Evolutionary conservation across 2,888 invertebrate genomes (phyloP), one percentile per base, ranked within the genome.

Genomic region (Neria commutata): DNA sequence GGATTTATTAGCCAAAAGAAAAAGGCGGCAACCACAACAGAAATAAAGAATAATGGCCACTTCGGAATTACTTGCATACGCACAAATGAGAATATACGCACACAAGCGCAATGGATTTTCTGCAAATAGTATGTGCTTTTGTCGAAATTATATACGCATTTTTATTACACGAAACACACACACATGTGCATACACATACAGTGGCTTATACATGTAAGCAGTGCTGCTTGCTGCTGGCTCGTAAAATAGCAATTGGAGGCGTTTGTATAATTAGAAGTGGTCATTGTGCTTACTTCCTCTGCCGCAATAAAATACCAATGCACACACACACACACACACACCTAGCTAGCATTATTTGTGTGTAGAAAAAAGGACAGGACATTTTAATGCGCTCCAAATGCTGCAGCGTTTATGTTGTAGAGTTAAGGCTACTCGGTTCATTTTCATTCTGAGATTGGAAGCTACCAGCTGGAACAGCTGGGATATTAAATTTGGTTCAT

Each of bases 161-260:
- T 51, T 33, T 55, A 55, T 55, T 60, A 23, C 34, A n/a, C n/a
- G n/a, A n/a, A n/a, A n/a, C n/a, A n/a, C n/a, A n/a, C n/a, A n/a
- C n/a, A n/a, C n/a, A n/a, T n/a, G n/a, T n/a, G n/a, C n/a, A n/a
- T n/a, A n/a, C n/a, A n/a, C n/a, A n/a, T n/a, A n/a, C n/a, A n/a
- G n/a, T n/a, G n/a, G n/a, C n/a, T n/a, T n/a, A n/a, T n/a, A n/a
- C n/a, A n/a, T n/a, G n/a, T n/a, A n/a, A 45, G 33, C 46, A 33
- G 37, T 19, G 24, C 11, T 11, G 29, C 29, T 8, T 14, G 45
- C 11, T 23, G 14, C 11, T 51, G 19, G n/a, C 37, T 50, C 56
- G 33, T 56, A 56, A 56, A 56, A 48, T 50, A 56, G 56, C 42
- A 56, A 56, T 56, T 56, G 56, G 50, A 58, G 48, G 53, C 58